Conservation (phyloP, 2,113 vertebrate species). For the Syrrhaptes paradoxus region DNA sequence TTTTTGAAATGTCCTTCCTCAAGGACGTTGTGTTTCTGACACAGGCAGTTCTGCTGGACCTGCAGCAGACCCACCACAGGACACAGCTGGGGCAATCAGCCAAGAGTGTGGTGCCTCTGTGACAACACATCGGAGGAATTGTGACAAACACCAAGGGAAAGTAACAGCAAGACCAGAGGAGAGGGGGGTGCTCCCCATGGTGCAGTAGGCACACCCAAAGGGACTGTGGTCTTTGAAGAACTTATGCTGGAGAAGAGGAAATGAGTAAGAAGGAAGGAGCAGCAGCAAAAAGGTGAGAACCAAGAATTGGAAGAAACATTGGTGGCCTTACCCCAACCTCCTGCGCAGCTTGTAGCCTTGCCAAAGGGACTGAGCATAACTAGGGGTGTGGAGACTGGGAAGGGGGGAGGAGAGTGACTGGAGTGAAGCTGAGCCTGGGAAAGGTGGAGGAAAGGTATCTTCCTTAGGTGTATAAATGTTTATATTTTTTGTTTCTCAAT, state of each 20-base stretch:
- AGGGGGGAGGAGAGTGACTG: neutral
- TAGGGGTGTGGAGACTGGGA: neutral
- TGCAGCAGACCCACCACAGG: neutral
- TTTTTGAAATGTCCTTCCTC: neutral
- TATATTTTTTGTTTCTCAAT: neutral
- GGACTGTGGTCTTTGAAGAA: neutral
- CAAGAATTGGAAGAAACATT: neutral
- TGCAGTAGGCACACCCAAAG: neutral
- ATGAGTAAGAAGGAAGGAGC: neutral
- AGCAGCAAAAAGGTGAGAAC: neutral
- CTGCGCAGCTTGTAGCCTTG: rapidly evolving
- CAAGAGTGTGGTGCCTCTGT: neutral
- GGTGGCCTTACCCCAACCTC: neutral
- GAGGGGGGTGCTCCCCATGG: neutral
- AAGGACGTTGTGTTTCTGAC: neutral
- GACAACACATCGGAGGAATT: neutral
- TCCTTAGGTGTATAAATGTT: neutral
- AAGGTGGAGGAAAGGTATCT: neutral
- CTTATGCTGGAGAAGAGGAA: neutral
- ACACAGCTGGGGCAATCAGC: neutral
- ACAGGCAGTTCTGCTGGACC: neutral
- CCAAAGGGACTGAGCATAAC: rapidly evolving
- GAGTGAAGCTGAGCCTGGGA: neutral
- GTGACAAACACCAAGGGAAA: neutral
- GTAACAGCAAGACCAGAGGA: neutral